Conservation (phyloP, 2,113 vertebrate species). For the Oceanodroma tethys region DNA sequence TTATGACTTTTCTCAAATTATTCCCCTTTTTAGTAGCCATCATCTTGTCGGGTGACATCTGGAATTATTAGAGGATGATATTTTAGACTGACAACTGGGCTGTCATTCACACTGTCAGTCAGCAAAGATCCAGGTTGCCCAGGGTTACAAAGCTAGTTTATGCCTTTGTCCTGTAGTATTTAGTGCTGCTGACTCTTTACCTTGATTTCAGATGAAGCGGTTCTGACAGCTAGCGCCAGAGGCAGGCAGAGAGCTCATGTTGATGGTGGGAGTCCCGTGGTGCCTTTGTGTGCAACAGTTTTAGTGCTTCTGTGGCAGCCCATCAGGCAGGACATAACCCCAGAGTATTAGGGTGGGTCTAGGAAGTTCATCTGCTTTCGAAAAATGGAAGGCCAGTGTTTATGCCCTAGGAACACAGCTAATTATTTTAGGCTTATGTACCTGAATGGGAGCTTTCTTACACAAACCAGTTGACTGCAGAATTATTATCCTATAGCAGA, state of each 20-base stretch:
- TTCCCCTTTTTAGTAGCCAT: conserved; percentile 60
- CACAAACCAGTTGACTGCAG: neutral
- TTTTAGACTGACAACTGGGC: conserved; percentile 55
- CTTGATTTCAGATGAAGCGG: conserved; percentile 32
- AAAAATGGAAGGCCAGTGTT: neutral
- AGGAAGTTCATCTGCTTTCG: neutral
- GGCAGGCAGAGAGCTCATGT: conserved; percentile 17
- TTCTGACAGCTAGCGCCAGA: conserved; percentile 16
- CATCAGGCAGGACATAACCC: neutral
- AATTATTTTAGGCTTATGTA: neutral
- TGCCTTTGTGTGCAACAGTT: neutral
- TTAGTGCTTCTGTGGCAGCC: neutral
- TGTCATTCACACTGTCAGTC: conserved; percentile 55
- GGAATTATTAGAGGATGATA: conserved; percentile 41
- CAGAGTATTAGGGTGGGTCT: neutral
- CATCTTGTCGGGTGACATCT: conserved; percentile 57
- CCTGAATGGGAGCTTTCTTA: neutral
- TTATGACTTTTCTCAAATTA: conserved; percentile 59
- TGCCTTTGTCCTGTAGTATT: conserved; percentile 59
- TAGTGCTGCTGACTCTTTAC: conserved; percentile 49
- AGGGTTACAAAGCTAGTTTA: conserved; percentile 61
- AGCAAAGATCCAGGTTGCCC: conserved; percentile 62
- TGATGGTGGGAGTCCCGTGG: conserved; percentile 25
- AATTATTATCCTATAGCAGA: neutral
- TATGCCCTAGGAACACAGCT: neutral